phyloP scores from a whole-genome alignment of 1,140 invertebrate genomes.

The Lucilia sericata region DNA sequence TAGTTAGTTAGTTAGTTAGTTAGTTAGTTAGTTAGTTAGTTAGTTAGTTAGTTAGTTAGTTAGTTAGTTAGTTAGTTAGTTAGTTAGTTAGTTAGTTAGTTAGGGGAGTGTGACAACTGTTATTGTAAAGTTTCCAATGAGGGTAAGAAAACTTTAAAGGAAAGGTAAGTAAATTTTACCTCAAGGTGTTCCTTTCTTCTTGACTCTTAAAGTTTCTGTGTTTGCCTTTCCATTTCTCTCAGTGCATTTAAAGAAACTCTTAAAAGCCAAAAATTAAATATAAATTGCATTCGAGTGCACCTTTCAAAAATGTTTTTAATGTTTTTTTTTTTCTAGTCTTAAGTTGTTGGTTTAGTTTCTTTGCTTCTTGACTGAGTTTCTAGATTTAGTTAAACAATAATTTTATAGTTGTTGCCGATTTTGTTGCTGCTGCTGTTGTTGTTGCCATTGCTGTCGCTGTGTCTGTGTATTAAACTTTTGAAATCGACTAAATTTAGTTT shows the following conservation, averaged over 20 bases:
- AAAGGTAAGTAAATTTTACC: too few species aligned
- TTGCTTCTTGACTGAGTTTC: conserved; percentile 13
- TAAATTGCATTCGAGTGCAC: conserved; percentile 40
- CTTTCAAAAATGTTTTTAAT: conserved; percentile 36
- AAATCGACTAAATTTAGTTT: background rate
- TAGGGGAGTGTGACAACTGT: too few species aligned
- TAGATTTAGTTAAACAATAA: conserved; percentile 27
- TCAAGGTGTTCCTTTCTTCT: too few species aligned
- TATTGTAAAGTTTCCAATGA: too few species aligned
- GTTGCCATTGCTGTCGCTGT: background rate
- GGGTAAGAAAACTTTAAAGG: too few species aligned
- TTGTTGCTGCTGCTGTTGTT: too few species aligned
- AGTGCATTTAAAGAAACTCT: background rate
- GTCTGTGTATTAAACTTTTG: conserved; percentile 1
- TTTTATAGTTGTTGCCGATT: conserved; percentile 24
- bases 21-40: too few species aligned
- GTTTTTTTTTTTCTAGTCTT: background rate
- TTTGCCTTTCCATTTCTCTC: background rate
- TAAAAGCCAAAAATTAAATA: background rate
- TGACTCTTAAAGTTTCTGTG: background rate
- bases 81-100: too few species aligned
- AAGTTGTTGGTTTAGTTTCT: background rate
- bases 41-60: too few species aligned
- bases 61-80: too few species aligned
- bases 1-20: too few species aligned